These are phyloP conservation scores for Himalopsyche kuldschensis DNA, from an alignment of 2,888 invertebrate genomes.

Conservation along the genomic window DNA sequence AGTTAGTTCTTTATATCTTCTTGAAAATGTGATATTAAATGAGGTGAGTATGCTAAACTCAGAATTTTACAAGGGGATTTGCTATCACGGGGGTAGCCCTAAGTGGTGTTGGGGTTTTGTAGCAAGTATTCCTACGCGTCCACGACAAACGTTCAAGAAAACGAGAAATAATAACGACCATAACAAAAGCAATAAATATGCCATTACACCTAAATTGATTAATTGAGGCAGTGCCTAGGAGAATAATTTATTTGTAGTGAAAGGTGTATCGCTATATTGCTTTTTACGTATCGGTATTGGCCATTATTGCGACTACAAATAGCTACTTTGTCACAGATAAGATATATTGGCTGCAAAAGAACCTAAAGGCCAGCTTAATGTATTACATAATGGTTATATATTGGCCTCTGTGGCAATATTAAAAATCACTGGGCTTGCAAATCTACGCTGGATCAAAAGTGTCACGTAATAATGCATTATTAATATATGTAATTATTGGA, in stretches of 20 bases:
- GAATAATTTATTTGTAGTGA: conserved; percentile 25
- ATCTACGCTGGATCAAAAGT: too few species aligned
- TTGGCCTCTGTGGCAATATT: too few species aligned
- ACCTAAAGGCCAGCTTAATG: background rate
- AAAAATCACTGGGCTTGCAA: too few species aligned
- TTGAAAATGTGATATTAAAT: too few species aligned
- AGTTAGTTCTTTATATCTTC: too few species aligned
- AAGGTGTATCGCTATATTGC: background rate
- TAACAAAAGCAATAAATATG: conserved; percentile 34
- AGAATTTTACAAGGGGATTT: too few species aligned
- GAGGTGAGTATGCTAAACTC: too few species aligned
- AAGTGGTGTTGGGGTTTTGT: background rate
- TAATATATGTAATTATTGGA: too few species aligned
- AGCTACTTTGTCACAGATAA: background rate
- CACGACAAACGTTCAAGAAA: conserved; percentile 23
- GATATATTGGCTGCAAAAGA: background rate
- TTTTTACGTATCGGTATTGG: background rate
- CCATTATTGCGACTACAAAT: background rate
- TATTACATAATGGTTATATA: background rate
- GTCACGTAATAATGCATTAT: too few species aligned
- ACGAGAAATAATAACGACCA: conserved; percentile 24
- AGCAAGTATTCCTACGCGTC: background rate
- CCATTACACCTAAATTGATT: conserved; percentile 29
- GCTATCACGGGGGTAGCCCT: background rate
- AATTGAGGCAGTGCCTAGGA: conserved; percentile 19